Conservation (phyloP, 1,140 invertebrate species). For the Aethina tumida region DNA sequence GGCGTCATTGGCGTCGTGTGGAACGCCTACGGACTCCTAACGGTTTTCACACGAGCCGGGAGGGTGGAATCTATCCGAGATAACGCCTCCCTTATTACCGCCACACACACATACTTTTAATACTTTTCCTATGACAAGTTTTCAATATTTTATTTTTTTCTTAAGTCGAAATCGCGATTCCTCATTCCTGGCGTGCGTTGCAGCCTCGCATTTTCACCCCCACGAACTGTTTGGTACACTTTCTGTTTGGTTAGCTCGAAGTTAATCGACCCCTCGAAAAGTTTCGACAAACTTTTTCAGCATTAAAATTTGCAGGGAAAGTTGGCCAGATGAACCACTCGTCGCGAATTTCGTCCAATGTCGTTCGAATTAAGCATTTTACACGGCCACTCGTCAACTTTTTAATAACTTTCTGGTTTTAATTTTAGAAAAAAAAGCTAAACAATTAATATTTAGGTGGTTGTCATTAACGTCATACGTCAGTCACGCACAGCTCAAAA, state of each 20-base stretch:
- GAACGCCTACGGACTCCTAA: slow-evolving; percentile 25
- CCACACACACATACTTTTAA: slow-evolving; percentile 22
- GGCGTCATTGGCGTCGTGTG: slow-evolving; percentile 31
- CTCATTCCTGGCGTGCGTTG: background rate
- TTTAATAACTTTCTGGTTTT: no score
- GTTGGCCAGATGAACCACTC: slow-evolving; percentile 30
- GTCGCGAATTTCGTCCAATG: slow-evolving; percentile 21
- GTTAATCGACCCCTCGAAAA: slow-evolving; percentile 36
- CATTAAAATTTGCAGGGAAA: slow-evolving; percentile 36
- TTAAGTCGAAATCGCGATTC: background rate
- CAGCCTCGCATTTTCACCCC: slow-evolving; percentile 13
- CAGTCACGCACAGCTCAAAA: no score
- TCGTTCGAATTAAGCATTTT: no score
- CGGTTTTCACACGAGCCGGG: slow-evolving; percentile 21
- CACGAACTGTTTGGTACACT: slow-evolving; percentile 31
- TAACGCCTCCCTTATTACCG: slow-evolving; percentile 26
- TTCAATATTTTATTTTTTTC: slow-evolving; percentile 16
- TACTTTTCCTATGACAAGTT: slow-evolving; percentile 19
- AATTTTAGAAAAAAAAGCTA: no score
- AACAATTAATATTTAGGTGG: no score
- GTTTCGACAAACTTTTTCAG: slow-evolving; percentile 34
- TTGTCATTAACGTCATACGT: no score
- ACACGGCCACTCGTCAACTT: no score
- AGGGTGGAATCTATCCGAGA: slow-evolving; percentile 27
- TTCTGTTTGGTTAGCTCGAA: slow-evolving; percentile 31